These are phyloP conservation scores for Tenthredo notha DNA, from an alignment of 2,888 invertebrate species.

Conservation along the genomic window DNA sequence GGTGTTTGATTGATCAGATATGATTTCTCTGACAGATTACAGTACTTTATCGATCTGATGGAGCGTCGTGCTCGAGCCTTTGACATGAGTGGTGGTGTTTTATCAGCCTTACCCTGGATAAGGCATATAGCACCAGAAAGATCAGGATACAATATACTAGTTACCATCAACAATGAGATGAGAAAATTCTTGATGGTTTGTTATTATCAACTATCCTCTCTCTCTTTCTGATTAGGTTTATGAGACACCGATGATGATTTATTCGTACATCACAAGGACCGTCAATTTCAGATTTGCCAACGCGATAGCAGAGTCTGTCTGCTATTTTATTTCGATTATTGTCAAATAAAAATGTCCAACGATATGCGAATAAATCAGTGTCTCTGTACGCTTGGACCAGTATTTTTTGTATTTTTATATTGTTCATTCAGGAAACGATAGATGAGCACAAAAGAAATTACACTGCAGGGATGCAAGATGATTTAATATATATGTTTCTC, in stretches of 20 bases:
- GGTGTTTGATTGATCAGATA: not conserved
- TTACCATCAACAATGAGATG: conserved; percentile 81
- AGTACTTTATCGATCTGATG: conserved; percentile 69
- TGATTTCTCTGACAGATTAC: conserved; percentile 62
- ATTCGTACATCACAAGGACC: too few species aligned
- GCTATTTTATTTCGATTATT: too few species aligned
- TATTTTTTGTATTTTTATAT: conserved; percentile 54
- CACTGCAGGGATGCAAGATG: conserved; percentile 78
- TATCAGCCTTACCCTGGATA: conserved; percentile 83
- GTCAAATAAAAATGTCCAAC: too few species aligned
- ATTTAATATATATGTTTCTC: conserved; percentile 84
- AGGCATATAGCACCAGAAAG: conserved; percentile 82
- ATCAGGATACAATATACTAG: conserved; percentile 83
- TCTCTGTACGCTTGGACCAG: too few species aligned
- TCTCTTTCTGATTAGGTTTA: conserved; percentile 1
- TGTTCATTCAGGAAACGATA: conserved; percentile 78
- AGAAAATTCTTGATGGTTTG: conserved; percentile 80
- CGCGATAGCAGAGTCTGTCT: too few species aligned
- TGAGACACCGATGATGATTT: too few species aligned
- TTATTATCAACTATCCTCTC: not conserved
- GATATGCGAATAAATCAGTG: too few species aligned
- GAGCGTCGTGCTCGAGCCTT: conserved; percentile 69
- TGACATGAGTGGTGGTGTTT: conserved; percentile 82
- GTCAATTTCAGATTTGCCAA: too few species aligned
- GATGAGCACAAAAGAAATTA: conserved; percentile 80